phyloP scores from a whole-genome alignment of 2,113 vertebrate genomes.

The Megaceryle torquata region DNA sequence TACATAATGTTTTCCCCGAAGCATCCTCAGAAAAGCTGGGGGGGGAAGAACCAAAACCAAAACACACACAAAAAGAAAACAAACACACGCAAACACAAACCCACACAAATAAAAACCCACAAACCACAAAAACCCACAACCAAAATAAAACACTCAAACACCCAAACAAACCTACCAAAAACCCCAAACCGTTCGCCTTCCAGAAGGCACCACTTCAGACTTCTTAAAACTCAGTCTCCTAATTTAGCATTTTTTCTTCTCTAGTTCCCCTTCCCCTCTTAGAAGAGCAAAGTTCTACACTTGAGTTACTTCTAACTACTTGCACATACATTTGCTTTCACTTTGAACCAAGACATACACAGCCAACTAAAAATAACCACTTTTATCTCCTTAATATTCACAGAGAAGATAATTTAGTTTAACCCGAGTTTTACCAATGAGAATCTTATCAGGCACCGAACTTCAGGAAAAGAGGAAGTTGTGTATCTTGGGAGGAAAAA shows the following conservation, averaged over 20 bases:
- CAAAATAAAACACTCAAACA: not conserved
- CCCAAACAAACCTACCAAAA: not conserved
- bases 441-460: slow-evolving; percentile 30
- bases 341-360: not conserved
- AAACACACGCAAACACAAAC: too few species aligned
- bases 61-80: too few species aligned
- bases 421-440: slow-evolving; percentile 42
- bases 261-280: not conserved
- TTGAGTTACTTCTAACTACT: not conserved
- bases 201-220: not conserved
- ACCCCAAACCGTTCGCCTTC: not conserved
- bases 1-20: not conserved
- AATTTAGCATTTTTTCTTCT: not conserved
- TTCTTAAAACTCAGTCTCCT: not conserved
- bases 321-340: not conserved
- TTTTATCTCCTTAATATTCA: slow-evolving; percentile 55
- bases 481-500: not conserved
- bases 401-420: slow-evolving; percentile 39
- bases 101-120: not conserved
- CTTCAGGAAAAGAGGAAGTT: not conserved
- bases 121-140: too few species aligned
- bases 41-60: not conserved
- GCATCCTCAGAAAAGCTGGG: not conserved
- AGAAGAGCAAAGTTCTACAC: not conserved
- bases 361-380: slow-evolving; percentile 33